Conservation (phyloP, 2,797 vertebrate genomes). For the Salmo trutta region DNA sequence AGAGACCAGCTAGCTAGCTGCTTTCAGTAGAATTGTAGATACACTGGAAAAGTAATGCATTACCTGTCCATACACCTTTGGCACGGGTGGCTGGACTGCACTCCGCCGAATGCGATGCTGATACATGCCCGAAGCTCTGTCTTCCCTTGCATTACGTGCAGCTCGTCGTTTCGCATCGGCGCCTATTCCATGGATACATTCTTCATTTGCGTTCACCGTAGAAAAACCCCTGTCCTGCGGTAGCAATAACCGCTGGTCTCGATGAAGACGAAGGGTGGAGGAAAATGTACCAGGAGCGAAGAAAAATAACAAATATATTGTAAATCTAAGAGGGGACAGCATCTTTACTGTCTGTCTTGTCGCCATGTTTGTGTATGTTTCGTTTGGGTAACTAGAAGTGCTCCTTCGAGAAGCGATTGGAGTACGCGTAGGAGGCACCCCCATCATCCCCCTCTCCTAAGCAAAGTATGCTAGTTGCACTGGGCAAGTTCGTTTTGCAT, state of each 20-base stretch:
- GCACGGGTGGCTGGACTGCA: constrained; percentile 72
- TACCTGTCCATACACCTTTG: constrained; percentile 93
- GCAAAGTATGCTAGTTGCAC: no score
- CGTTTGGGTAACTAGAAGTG: no score
- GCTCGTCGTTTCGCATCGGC: constrained; percentile 58
- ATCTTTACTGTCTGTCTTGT: constrained; percentile 65
- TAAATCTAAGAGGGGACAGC: constrained; percentile 59
- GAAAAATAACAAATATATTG: constrained; percentile 60
- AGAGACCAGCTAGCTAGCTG: background rate
- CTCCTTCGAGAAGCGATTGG: no score
- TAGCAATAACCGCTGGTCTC: constrained; percentile 55
- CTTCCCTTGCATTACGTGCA: constrained; percentile 46
- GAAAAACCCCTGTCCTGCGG: constrained; percentile 78
- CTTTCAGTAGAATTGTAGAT: background rate
- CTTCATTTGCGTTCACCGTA: constrained; percentile 56
- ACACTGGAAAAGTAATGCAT: constrained; percentile 31
- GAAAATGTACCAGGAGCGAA: constrained; percentile 48
- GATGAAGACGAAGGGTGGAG: constrained; percentile 62
- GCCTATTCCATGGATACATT: constrained; percentile 56
- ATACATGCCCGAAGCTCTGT: constrained; percentile 48
- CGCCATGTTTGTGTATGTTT: constrained; percentile 76
- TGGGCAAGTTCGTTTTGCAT: no score
- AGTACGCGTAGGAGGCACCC: no score
- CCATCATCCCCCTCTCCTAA: no score
- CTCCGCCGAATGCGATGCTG: constrained; percentile 76